These are phyloP conservation scores for Sciurus carolinensis DNA, from an alignment of 2,797 vertebrate species.

Conservation along the genomic window DNA sequence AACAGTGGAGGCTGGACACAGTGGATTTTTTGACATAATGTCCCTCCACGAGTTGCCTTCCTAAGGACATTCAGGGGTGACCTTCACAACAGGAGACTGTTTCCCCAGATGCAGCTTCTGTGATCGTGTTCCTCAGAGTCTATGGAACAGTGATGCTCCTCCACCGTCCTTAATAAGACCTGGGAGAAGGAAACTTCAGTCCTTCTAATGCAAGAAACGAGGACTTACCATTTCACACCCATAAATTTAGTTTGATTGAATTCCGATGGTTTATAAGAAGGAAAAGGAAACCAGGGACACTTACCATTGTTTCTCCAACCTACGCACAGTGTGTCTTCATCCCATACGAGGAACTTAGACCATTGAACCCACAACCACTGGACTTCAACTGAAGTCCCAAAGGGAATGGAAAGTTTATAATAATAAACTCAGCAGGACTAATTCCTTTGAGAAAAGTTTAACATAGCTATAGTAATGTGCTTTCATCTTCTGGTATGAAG, in stretches of 20 bases:
- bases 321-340: neutral
- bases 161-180: conserved; percentile 20
- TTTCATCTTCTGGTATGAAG: conserved; percentile 51
- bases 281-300: conserved; percentile 53
- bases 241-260: conserved; percentile 65
- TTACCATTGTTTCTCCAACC: conserved; percentile 50
- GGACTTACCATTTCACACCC: conserved; percentile 74
- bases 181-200: conserved; percentile 73
- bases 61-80: neutral
- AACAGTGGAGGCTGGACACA: too few species aligned
- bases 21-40: neutral
- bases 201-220: conserved; percentile 23
- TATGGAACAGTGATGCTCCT: conserved; percentile 39
- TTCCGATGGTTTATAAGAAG: conserved; percentile 69
- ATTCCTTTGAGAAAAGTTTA: neutral
- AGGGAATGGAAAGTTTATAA: neutral
- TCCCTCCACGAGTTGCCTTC: neutral
- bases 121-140: neutral
- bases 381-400: neutral
- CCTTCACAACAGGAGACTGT: neutral
- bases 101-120: neutral
- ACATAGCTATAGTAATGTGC: neutral
- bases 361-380: neutral
- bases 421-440: neutral
- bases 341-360: neutral